phyloP scores from a whole-genome alignment of 2,797 vertebrate species.

The Austrolebias charrua region DNA sequence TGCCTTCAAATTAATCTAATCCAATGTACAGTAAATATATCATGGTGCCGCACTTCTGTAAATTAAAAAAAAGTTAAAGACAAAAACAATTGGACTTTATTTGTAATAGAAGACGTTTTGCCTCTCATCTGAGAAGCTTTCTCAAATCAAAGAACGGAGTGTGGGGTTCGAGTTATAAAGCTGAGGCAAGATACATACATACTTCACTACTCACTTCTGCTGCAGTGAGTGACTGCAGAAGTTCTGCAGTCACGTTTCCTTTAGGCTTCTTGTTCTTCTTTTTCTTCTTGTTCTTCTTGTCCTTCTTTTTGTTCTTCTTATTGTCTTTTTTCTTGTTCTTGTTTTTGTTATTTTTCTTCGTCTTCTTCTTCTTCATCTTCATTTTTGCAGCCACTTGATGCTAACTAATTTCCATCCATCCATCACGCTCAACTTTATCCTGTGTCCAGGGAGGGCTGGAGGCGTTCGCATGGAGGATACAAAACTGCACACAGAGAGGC shows the following conservation, averaged over 20 bases:
- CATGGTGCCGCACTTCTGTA: neutral
- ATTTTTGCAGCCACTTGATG: neutral
- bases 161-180: too few relatives aligned
- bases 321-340: neutral
- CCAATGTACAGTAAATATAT: neutral
- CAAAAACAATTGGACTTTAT: too few relatives aligned
- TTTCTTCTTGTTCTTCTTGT: neutral
- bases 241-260: neutral
- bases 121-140: too few relatives aligned
- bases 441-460: neutral
- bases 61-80: too few relatives aligned
- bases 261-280: neutral
- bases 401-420: slow-evolving; percentile 5
- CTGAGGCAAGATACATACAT: too few relatives aligned
- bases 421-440: neutral
- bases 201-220: neutral
- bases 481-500: neutral
- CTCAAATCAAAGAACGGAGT: too few relatives aligned
- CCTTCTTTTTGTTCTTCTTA: too few relatives aligned
- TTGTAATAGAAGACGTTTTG: too few relatives aligned
- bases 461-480: neutral
- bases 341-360: neutral
- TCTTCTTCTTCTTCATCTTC: too few relatives aligned
- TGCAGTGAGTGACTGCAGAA: too few relatives aligned
- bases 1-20: too few relatives aligned